A percentile compares a stretch with the other conserved stretches of the same genome.
phyloP scores from a whole-genome alignment of 2,888 invertebrate species.

The Lottia scabra region DNA sequence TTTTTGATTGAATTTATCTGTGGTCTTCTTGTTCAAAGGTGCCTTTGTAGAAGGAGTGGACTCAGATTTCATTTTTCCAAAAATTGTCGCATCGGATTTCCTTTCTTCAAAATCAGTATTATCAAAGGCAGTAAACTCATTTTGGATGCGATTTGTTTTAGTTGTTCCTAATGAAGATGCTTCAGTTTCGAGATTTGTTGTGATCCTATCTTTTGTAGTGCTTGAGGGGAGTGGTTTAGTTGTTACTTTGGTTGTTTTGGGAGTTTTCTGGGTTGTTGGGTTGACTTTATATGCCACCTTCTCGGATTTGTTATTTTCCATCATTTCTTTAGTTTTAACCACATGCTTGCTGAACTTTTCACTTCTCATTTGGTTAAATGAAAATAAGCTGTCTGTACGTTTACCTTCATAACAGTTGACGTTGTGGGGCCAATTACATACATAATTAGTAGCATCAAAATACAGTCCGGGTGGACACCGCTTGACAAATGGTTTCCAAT shows the following conservation, averaged over 20 bases:
- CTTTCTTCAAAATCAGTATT: too few species aligned
- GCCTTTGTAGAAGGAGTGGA: background rate
- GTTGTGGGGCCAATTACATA: constrained; percentile 35
- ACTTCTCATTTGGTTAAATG: constrained; percentile 17
- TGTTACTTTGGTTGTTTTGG: background rate
- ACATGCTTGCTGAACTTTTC: background rate
- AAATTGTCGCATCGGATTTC: background rate
- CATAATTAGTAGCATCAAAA: constrained; percentile 25
- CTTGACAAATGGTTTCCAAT: constrained; percentile 28
- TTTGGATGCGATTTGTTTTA: background rate
- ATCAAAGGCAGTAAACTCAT: background rate
- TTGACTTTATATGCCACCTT: background rate
- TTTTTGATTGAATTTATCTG: background rate
- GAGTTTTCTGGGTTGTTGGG: background rate
- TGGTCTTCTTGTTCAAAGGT: background rate
- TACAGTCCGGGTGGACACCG: constrained; percentile 23
- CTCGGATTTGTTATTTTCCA: background rate
- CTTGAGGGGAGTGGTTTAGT: background rate
- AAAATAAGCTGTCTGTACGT: constrained; percentile 21
- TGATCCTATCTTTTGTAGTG: background rate
- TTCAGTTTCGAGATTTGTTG: background rate
- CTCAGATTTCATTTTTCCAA: background rate
- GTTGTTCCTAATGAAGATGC: background rate
- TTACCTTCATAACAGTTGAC: constrained; percentile 32
- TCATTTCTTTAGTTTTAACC: background rate